Evolutionary conservation across 2,797 vertebrate species (phyloP), one percentile per base, ranked within the genome.

Genomic region (Sebastes reedi): DNA sequence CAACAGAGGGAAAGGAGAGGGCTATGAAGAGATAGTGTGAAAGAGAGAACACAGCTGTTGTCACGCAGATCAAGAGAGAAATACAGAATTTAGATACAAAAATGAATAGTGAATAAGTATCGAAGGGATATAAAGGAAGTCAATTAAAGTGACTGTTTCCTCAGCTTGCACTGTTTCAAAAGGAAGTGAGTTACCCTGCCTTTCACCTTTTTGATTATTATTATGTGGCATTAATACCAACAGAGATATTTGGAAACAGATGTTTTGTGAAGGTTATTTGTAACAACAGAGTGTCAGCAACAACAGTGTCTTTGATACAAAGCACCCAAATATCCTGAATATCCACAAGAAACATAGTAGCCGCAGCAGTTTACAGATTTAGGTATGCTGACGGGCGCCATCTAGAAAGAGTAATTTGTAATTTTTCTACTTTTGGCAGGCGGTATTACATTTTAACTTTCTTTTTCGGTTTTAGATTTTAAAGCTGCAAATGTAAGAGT

Each of bases 1-100:
- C 32, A 71, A 54, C 25, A 56, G 20, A 74, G 69, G 22, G 32
- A 27, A 46, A 59, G 55, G 55, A 18, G 11, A 52, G 52, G 24
- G 50, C 13, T 4, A 27, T 46, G 34, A 24, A 24, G 54, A 65
- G 22, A 54, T 18, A 22, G 54, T n/a, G 22, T 1, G 67, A 13
- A 52, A 74, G 61, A 58, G 11, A 32, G 8, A 80, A 13, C 22
- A 13, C 61, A 65, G 56, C 80, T 82, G 67, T 69, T 78, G 14
- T 64, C 27, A 30, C 5, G 24, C 39, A 64, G 39, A 42, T 58
- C 30, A 64, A 81, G 29, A 30, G 8, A 36, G 27, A 72, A 54
- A 78, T 32, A 25, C 34, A 59, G 34, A 69, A 65, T 42, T 55
- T 8, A 30, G 22, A 67, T 39, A 30, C 27, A 75, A 62, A 70